Base-by-base conservation (phyloP, 2,797 vertebrate genomes). In the Silurus lanzhouensis region DNA sequence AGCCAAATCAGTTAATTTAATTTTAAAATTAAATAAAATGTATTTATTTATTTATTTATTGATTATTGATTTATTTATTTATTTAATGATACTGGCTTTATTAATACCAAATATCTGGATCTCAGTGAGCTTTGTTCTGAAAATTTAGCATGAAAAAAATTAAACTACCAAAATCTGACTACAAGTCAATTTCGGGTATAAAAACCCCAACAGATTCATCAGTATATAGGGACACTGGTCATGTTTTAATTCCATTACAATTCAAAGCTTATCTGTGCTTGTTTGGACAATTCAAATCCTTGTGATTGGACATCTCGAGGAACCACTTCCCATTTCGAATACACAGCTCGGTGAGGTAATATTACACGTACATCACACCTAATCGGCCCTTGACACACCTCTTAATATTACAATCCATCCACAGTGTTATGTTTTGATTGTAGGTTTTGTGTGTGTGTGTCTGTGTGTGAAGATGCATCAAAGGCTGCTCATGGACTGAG, bases 401-500 rank as follows among this genome's bases (percentile, higher is more conserved):
- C 15, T 52, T 66, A 2, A 48, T 67, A 52, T 67, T 22, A 5
- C 44, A 1, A 27, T 52, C 44, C 44, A 5, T 17, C 46, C n/a
- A 27, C 10, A n/a, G 19, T 44, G 64, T 80, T 81, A 15, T 9
- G 44, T 31, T 60, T 15, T 3, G 57, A 7, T 71, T n/a, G 31
- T 0, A 2, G 17, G 3, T 70, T 82, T 10, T 52, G 27, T 27
- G 27, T 52, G 48, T 52, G 6, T 7, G 48, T 52, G 48, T 52
- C 48, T 52, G 48, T 52, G 48, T 61, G 8, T 72, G 57, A 13
- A 61, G 22, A 46, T 31, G 6, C 22, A 74, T 83, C 67, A 60
- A 72, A 81, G n/a, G 52, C 63, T 81, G 82, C 68, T 72, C 67
- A 80, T 79, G 71, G 72, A 68, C 60, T 3, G 72, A 61, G 84